Conservation (phyloP, 2,113 vertebrate genomes). For the Otocyon megalotis region DNA sequence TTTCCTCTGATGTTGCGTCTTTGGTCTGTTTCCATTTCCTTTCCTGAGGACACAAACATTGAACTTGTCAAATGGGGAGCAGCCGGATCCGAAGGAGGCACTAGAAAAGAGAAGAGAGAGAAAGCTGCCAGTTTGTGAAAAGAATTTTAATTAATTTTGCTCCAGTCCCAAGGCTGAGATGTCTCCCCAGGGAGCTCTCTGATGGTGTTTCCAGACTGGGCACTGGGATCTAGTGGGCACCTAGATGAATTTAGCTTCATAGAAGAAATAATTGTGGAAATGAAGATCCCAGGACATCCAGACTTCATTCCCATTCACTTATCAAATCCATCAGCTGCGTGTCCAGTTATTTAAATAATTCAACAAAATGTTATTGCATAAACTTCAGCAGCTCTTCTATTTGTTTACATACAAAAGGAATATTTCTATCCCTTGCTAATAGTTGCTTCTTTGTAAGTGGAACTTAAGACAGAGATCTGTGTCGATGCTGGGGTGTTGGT, state of each 20-base stretch:
- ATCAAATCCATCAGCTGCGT: background rate
- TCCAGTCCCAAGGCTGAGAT: background rate
- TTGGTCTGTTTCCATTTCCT: background rate
- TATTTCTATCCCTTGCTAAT: background rate
- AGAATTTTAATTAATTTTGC: background rate
- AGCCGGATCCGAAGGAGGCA: background rate
- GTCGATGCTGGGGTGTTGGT: background rate
- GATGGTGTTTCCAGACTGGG: background rate
- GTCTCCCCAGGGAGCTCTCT: background rate
- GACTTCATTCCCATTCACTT: background rate
- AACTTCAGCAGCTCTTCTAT: background rate
- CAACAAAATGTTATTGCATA: background rate
- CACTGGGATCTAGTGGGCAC: background rate
- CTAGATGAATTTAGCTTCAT: background rate
- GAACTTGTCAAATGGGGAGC: background rate
- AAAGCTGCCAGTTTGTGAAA: background rate
- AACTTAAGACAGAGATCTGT: background rate
- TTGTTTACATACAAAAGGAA: background rate
- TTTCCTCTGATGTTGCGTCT: background rate
- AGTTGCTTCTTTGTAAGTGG: background rate
- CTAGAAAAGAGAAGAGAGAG: background rate
- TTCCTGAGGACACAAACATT: background rate
- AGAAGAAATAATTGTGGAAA: background rate
- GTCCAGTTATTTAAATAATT: slow-evolving; percentile 32
- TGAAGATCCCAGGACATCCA: background rate